Conservation (phyloP, 1,140 invertebrate species). For the Calliopsis andreniformis region DNA sequence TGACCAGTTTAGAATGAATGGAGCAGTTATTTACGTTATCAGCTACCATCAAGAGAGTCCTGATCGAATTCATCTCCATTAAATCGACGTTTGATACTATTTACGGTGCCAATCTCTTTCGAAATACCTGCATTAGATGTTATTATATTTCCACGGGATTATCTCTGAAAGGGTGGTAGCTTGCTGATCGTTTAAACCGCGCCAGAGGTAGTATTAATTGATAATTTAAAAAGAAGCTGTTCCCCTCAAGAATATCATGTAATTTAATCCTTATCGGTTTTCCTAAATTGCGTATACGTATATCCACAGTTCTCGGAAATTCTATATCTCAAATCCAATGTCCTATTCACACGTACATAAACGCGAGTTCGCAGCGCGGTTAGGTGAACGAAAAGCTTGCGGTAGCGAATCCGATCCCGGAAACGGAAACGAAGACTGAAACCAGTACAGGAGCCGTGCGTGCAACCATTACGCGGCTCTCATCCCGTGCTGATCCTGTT, state of each 20-base stretch:
- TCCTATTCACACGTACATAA: not conserved
- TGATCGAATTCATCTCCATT: constrained; percentile 28
- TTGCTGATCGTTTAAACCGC: not conserved
- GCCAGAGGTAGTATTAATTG: too few species aligned
- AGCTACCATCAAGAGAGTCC: constrained; percentile 3
- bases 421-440: constrained; percentile 69
- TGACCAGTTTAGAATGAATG: too few species aligned
- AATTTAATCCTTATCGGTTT: too few species aligned
- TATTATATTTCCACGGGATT: constrained; percentile 26
- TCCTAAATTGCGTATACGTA: too few species aligned
- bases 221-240: too few species aligned
- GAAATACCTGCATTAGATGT: not conserved
- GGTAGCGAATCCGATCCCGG: constrained; percentile 43
- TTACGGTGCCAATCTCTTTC: constrained; percentile 16
- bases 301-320: not conserved
- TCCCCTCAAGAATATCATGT: too few species aligned
- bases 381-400: constrained; percentile 22
- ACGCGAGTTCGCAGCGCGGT: constrained; percentile 16
- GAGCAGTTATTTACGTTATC: not conserved
- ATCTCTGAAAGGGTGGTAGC: not conserved
- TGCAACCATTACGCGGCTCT: constrained; percentile 21
- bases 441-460: constrained; percentile 54
- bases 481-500: not conserved
- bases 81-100: constrained; percentile 21
- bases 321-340: not conserved